Conservation (phyloP, 2,888 invertebrate species). For the Tenthredo distinguenda region DNA sequence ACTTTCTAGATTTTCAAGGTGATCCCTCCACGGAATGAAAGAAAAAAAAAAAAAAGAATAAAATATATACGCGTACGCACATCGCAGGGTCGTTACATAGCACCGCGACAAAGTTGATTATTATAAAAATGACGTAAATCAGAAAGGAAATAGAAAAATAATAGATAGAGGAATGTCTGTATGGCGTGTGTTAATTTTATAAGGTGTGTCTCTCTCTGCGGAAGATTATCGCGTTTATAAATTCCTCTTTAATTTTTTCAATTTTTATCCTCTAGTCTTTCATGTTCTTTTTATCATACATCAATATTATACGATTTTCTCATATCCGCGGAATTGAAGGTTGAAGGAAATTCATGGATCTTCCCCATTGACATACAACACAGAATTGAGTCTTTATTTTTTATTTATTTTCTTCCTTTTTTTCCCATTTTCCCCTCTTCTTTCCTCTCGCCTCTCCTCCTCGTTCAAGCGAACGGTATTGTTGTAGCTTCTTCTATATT, state of each 20-base stretch:
- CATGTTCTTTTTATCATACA: neutral
- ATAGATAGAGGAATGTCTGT: neutral
- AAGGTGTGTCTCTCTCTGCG: neutral
- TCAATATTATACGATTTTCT: neutral
- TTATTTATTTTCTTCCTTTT: neutral
- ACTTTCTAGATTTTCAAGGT: constrained; percentile 26
- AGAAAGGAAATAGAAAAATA: neutral
- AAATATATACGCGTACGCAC: neutral
- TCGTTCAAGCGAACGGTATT: constrained; percentile 9
- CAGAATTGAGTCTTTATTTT: neutral
- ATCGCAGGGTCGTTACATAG: neutral
- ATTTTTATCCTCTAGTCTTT: neutral
- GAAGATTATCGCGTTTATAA: neutral
- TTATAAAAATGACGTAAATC: neutral
- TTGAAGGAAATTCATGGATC: neutral
- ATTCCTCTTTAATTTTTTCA: neutral
- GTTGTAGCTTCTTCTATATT: constrained; percentile 6
- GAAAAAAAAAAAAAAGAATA: neutral
- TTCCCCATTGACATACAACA: neutral
- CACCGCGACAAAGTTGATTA: neutral
- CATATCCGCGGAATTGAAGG: too few relatives aligned
- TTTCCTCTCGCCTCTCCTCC: neutral
- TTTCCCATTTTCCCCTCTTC: neutral
- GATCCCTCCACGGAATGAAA: neutral
- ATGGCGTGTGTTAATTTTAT: neutral